Evolutionary conservation across 2,797 vertebrate genomes (phyloP).

Genomic region (Gorsachius magnificus): DNA sequence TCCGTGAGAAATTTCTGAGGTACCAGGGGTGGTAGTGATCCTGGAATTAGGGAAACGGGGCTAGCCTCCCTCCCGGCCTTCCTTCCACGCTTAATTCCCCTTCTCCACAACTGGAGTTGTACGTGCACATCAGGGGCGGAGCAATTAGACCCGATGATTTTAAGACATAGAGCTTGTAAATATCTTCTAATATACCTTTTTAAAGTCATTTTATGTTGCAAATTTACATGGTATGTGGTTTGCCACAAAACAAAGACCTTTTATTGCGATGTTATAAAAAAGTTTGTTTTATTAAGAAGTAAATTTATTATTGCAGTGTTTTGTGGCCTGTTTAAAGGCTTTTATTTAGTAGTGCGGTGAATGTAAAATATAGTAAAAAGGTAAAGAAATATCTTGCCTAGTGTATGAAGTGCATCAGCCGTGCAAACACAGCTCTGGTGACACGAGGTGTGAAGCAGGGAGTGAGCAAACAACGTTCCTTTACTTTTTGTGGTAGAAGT

Average conservation of each 20-base stretch:
- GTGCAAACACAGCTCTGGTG: constrained; percentile 3
- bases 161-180: constrained; percentile 66
- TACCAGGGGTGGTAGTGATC: constrained; percentile 48
- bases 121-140: constrained; percentile 4
- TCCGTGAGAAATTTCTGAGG: constrained; percentile 35
- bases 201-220: constrained; percentile 71
- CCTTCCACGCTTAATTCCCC: neutral
- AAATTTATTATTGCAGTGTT: constrained; percentile 78
- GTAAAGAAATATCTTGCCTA: constrained; percentile 56
- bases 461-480: neutral
- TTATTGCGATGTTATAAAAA: constrained; percentile 75
- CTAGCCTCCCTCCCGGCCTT: constrained; percentile 1
- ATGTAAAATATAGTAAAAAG: constrained; percentile 77
- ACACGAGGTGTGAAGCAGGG: constrained; percentile 41
- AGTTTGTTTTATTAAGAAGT: constrained; percentile 74
- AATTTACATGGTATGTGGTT: constrained; percentile 64
- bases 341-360: constrained; percentile 76
- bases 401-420: constrained; percentile 56
- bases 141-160: neutral
- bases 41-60: constrained; percentile 21
- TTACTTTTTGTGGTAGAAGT: constrained; percentile 8
- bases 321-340: constrained; percentile 81
- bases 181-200: constrained; percentile 69
- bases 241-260: constrained; percentile 67
- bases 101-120: neutral